These are phyloP conservation scores for Porites evermanni DNA, from an alignment of 92 coral and sea anemone genomes.

Conservation along the genomic window DNA sequence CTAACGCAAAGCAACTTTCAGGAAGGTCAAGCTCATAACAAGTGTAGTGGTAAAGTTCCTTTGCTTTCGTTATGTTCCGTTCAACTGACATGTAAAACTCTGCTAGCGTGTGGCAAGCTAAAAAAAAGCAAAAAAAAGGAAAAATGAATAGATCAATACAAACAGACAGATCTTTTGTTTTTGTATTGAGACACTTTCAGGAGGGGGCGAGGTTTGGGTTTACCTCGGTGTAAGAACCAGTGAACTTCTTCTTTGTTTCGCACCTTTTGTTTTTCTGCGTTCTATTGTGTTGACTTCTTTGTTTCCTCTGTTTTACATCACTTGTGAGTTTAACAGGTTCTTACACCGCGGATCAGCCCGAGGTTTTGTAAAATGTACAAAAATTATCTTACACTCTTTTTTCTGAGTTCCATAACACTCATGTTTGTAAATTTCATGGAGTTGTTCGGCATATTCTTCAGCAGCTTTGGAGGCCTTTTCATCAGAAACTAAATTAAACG, in stretches of 20 bases:
- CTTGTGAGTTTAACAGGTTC: no score
- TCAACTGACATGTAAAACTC: slow-evolving; percentile 96
- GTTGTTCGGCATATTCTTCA: slow-evolving; percentile 76
- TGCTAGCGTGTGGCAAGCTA: slow-evolving; percentile 95
- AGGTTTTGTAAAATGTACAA: no score
- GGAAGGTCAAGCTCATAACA: slow-evolving; percentile 87
- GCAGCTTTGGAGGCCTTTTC: slow-evolving; percentile 63
- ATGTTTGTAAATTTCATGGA: slow-evolving; percentile 87
- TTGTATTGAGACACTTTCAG: no score
- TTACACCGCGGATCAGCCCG: no score
- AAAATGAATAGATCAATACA: neutral
- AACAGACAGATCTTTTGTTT: neutral
- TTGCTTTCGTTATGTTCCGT: slow-evolving; percentile 79
- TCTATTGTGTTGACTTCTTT: no score
- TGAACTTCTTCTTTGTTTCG: no score
- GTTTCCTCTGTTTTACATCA: no score
- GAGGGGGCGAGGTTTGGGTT: no score
- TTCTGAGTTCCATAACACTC: slow-evolving; percentile 89
- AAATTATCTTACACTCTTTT: slow-evolving; percentile 82
- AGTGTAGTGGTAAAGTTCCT: slow-evolving; percentile 77
- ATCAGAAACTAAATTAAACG: slow-evolving; percentile 9
- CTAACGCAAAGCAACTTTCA: slow-evolving; percentile 96
- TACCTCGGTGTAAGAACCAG: no score
- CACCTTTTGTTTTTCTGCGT: no score
- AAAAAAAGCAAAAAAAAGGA: neutral